Evolutionary conservation across 2,113 vertebrate genomes (phyloP).

Genomic region (Setophaga kirtlandii): DNA sequence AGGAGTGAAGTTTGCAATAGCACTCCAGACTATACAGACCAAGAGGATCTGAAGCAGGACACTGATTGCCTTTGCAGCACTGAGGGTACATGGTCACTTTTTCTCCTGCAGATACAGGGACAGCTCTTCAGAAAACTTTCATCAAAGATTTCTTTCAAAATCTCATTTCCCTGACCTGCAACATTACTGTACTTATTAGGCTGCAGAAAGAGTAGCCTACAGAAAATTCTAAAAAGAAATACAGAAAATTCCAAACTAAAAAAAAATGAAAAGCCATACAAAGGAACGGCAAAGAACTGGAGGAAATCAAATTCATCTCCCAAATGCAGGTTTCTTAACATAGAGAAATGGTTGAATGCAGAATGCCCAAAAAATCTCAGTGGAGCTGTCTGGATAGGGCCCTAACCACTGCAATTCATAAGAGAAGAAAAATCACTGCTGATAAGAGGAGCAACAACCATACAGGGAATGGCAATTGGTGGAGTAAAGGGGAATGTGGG

Average conservation of each 20-base stretch:
- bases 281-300: not conserved
- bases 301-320: not conserved
- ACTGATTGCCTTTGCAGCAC: not conserved
- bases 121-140: not conserved
- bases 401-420: not conserved
- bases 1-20: not conserved
- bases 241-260: not conserved
- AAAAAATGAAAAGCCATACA: not conserved
- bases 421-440: not conserved
- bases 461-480: not conserved
- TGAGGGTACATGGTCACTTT: not conserved
- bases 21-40: not conserved
- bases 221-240: not conserved
- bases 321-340: not conserved
- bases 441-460: not conserved
- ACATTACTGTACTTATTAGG: not conserved
- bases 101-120: not conserved
- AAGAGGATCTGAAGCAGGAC: not conserved
- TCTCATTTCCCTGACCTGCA: not conserved
- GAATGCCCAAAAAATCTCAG: not conserved
- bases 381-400: not conserved
- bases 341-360: not conserved
- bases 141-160: not conserved
- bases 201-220: not conserved
- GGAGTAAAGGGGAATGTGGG: not conserved